Percentiles rank a stretch among this genome's conserved stretches.
Evolutionary conservation across 64 coral and sea anemone species (phyloP).

Genomic region (Stichodactyla mertensii): DNA sequence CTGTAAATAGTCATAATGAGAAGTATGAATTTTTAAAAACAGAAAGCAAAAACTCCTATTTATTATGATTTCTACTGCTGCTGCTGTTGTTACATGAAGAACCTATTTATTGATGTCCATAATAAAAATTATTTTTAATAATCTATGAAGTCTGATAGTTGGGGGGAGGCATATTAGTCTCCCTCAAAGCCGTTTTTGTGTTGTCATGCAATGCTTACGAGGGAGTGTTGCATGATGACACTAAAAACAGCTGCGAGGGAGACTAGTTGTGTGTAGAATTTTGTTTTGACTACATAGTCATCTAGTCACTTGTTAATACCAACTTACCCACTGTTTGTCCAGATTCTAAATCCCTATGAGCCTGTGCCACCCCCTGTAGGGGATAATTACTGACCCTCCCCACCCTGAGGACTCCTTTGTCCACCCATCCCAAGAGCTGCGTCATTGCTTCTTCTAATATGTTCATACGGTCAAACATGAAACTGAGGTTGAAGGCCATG

Average conservation of each 20-base stretch:
- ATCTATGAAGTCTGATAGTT: not conserved
- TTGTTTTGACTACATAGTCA: too few relatives aligned
- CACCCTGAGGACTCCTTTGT: constrained; percentile 61
- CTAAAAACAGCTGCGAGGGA: too few relatives aligned
- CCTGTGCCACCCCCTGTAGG: constrained; percentile 56
- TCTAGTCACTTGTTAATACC: constrained; percentile 68
- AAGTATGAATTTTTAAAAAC: not conserved
- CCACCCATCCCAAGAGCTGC: constrained; percentile 70
- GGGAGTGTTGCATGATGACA: too few relatives aligned
- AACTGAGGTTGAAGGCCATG: constrained; percentile 95
- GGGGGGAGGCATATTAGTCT: too few relatives aligned
- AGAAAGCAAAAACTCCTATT: constrained; percentile 24
- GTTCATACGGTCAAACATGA: constrained; percentile 74
- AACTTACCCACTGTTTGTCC: constrained; percentile 92
- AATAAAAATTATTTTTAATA: constrained; percentile 13
- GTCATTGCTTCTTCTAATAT: constrained; percentile 73
- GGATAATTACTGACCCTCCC: constrained; percentile 75
- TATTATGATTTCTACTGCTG: not conserved
- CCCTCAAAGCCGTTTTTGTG: too few relatives aligned
- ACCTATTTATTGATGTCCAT: not conserved
- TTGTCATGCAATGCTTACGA: too few relatives aligned
- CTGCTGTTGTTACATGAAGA: not conserved
- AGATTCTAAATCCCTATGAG: constrained; percentile 88
- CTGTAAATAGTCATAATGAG: too few relatives aligned
- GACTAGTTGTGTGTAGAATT: too few relatives aligned